These are phyloP conservation scores for Eupelmus urozonus DNA, from an alignment of 2,888 invertebrate species.

Conservation along the genomic window DNA sequence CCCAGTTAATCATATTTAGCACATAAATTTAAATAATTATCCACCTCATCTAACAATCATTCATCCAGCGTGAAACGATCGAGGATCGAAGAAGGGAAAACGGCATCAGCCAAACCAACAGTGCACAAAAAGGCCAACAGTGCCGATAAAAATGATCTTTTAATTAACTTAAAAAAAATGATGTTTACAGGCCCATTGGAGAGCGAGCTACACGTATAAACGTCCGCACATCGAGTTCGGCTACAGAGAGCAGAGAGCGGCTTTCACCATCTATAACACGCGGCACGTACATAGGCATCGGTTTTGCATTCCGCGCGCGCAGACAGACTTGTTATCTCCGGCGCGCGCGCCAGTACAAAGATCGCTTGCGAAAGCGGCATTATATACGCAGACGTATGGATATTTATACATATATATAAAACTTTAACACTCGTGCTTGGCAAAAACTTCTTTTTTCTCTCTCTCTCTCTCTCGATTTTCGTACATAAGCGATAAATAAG, in stretches of 20 bases:
- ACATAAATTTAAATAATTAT: too few species aligned
- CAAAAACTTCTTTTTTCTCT: neutral
- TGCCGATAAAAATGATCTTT: constrained; percentile 8
- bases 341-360: constrained; percentile 12
- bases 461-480: neutral
- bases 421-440: constrained; percentile 1
- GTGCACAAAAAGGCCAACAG: neutral
- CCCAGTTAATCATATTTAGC: too few species aligned
- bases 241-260: too few species aligned
- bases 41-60: too few species aligned
- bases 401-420: constrained; percentile 3
- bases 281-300: constrained; percentile 4
- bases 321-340: constrained; percentile 37
- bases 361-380: constrained; percentile 36
- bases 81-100: too few species aligned
- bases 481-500: constrained; percentile 31
- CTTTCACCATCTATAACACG: constrained; percentile 42
- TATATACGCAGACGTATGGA: neutral
- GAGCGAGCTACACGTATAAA: neutral
- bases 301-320: constrained; percentile 46
- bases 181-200: constrained; percentile 16
- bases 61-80: too few species aligned
- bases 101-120: too few species aligned
- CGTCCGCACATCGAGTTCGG: too few species aligned
- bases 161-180: constrained; percentile 38